Evolutionary conservation across 2,113 vertebrate species (phyloP), one percentile per base, ranked within the genome.

Genomic region (Perognathus longimembris): DNA sequence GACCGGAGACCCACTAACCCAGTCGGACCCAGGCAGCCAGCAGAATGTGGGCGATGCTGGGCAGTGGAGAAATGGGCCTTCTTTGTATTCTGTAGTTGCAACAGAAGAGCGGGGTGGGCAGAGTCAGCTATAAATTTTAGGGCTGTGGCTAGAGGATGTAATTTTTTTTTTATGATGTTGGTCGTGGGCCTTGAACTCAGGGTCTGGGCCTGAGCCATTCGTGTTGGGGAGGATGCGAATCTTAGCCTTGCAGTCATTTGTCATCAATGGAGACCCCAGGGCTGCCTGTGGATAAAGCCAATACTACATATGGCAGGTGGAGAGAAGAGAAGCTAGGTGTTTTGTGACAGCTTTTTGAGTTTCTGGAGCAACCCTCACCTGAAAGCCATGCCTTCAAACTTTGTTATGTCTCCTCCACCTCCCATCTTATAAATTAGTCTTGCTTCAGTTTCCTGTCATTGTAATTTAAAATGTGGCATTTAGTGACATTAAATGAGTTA

Each of bases 391-490:
- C 42, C 17, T 50, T 30, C 32, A 32, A 28, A 50, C 17, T 50
- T 50, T 50, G 73, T 32, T 54, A 54, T 15, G 17, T 54, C 50
- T 45, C 45, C 12, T 45, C 45, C 7, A 5, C 24, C 61, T 24
- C 61, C 77, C 54, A 38, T 84, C 66, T 90, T 77, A 50, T 4
- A 36, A 77, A 38, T 18, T 70, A 94, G 36, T 6, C 42, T 94
- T 22, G 22, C 70, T 85, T 85, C 54, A 85, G 42, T 26, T 95
- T 87, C 28, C 28, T 71, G 18, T 66, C 22, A 34, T 74, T 87
- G 59, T 21, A 38, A 70, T 36, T 30, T 28, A 32, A 66, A 12
- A 73, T 63, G 10, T 24, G 45, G 59, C 26, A n/a, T 71, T 86
- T 70, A 50, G 2, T 45, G 45, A 45, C 45, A 45, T 45, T 45